Percentiles rank a stretch among this genome's conserved stretches.
These are phyloP conservation scores for Melinopterus prodromus DNA, from an alignment of 2,888 invertebrate genomes.

Conservation along the genomic window DNA sequence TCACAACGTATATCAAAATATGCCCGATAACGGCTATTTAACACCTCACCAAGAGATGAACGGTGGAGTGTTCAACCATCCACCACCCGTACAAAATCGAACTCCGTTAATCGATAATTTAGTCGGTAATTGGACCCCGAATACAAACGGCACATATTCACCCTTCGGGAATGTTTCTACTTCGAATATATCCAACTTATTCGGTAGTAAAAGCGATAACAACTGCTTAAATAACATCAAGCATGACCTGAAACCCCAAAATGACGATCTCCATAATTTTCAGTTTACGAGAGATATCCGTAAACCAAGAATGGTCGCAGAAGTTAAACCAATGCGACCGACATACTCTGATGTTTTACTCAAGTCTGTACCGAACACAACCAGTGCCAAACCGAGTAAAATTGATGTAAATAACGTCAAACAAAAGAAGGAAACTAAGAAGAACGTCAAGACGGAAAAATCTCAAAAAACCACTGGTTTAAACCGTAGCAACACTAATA, in stretches of 20 bases:
- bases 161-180: slow-evolving; percentile 74
- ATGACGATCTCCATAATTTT: slow-evolving; percentile 56
- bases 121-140: slow-evolving; percentile 76
- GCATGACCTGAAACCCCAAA: slow-evolving; percentile 33
- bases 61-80: slow-evolving; percentile 14
- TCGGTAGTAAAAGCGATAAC: slow-evolving; percentile 53
- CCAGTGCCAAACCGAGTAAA: slow-evolving; percentile 55
- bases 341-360: slow-evolving; percentile 86
- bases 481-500: slow-evolving; percentile 65
- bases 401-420: slow-evolving; percentile 58
- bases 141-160: slow-evolving; percentile 76
- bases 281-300: slow-evolving; percentile 64
- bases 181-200: slow-evolving; percentile 59
- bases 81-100: background rate
- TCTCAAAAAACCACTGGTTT: slow-evolving; percentile 53
- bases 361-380: slow-evolving; percentile 66
- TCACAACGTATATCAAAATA: slow-evolving; percentile 32
- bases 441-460: slow-evolving; percentile 59
- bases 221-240: slow-evolving; percentile 43
- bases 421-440: slow-evolving; percentile 57
- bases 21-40: slow-evolving; percentile 32
- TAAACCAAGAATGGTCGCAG: slow-evolving; percentile 79
- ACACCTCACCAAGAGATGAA: slow-evolving; percentile 30
- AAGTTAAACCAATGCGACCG: slow-evolving; percentile 87
- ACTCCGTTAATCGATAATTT: slow-evolving; percentile 73